phyloP scores from a whole-genome alignment of 2,888 invertebrate genomes.

The Tiliacea citrago region DNA sequence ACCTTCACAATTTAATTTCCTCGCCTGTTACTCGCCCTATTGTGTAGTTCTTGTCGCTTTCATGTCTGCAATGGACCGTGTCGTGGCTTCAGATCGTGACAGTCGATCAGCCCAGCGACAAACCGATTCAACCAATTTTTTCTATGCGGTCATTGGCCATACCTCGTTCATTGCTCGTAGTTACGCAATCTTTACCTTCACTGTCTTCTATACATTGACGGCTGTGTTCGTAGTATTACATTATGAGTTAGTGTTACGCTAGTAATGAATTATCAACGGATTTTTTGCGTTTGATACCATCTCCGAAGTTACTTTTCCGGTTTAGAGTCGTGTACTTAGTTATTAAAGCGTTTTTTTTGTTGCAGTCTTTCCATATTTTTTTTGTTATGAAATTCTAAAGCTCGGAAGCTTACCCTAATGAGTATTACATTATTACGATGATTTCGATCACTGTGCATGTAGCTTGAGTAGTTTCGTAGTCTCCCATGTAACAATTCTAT shows the following conservation, averaged over 20 bases:
- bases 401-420: slow-evolving; percentile 15
- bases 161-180: slow-evolving; percentile 69
- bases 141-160: slow-evolving; percentile 76
- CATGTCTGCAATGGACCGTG: slow-evolving; percentile 60
- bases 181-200: slow-evolving; percentile 69
- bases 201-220: slow-evolving; percentile 62
- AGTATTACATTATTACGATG: not conserved
- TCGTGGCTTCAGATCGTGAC: slow-evolving; percentile 69
- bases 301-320: slow-evolving; percentile 69
- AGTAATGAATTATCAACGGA: slow-evolving; percentile 46
- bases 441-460: not conserved
- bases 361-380: slow-evolving; percentile 26
- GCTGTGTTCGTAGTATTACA: slow-evolving; percentile 20
- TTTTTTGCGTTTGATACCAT: slow-evolving; percentile 62
- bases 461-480: not conserved
- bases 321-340: slow-evolving; percentile 64
- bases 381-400: slow-evolving; percentile 8
- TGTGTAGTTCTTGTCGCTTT: slow-evolving; percentile 61
- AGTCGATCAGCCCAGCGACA: slow-evolving; percentile 65
- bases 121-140: slow-evolving; percentile 67
- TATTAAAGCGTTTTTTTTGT: slow-evolving; percentile 50
- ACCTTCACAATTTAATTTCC: slow-evolving; percentile 37
- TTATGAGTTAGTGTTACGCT: slow-evolving; percentile 1
- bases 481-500: not conserved
- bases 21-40: slow-evolving; percentile 48